Evolutionary conservation across 2,113 vertebrate species (phyloP).

Genomic region (Lycocorax pyrrhopterus): DNA sequence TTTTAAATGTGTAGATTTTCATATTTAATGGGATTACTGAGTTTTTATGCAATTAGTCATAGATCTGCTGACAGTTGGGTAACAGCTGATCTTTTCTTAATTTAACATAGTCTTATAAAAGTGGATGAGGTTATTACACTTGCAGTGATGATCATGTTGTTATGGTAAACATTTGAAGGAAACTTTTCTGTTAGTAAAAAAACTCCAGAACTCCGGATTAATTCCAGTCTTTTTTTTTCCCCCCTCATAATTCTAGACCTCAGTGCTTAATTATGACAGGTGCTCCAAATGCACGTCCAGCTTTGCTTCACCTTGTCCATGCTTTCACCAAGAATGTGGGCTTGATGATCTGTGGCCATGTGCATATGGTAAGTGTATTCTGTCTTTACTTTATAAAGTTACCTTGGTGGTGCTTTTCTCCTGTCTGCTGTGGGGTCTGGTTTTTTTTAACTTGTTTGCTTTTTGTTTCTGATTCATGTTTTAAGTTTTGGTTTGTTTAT

Average conservation of each 20-base stretch:
- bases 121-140: not conserved
- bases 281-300: conserved; percentile 90
- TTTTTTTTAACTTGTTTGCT: not conserved
- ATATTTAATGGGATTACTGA: not conserved
- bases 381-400: not conserved
- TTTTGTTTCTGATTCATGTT: not conserved
- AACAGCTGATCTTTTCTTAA: not conserved
- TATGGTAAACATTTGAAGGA: not conserved
- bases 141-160: not conserved
- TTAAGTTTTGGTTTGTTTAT: not conserved
- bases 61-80: not conserved
- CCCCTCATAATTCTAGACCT: conserved; percentile 74
- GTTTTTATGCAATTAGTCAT: not conserved
- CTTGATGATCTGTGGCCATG: conserved; percentile 94
- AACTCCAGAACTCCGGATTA: not conserved
- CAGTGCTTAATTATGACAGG: conserved; percentile 98
- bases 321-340: conserved; percentile 97
- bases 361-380: conserved; percentile 83
- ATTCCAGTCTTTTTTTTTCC: not conserved
- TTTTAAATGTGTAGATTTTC: not conserved
- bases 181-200: not conserved
- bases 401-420: not conserved
- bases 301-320: conserved; percentile 91
- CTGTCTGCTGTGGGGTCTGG: not conserved
- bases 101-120: not conserved